Evolutionary conservation across 2,113 vertebrate genomes (phyloP), one percentile per base, ranked within the genome.

Genomic region (Ciconia maguari): DNA sequence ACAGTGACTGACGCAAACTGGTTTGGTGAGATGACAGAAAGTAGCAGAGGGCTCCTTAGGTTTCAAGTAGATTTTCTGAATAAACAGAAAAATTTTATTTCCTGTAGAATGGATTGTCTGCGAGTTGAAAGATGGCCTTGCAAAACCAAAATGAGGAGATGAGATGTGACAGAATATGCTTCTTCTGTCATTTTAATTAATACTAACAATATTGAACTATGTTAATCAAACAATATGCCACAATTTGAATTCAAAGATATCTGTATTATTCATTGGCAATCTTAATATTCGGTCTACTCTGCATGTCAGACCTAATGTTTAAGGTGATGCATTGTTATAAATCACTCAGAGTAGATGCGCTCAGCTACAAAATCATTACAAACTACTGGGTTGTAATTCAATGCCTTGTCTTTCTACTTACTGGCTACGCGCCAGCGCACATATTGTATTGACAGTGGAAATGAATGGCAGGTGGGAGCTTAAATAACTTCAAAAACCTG

Each of bases 211-310:
- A 42, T 13, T 32, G 60, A 87, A 55, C 30, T n/a, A 15, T 0
- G 13, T 44, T 71, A 74, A 69, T 32, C 71, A 54, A 74, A 94
- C 24, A 57, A 30, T 6, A 48, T 5, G 13, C 14, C 13, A 13
- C 52, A 21, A 22, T 17, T 44, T 24, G 17, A 79, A 79, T 57
- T 38, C 71, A 36, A 51, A 77, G 49, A 21, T 19, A 46, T 10
- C 49, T 49, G 12, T 30, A 25, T 81, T 82, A 75, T 80, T 91
- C 52, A n/a, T 2, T 62, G 30, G 38, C 20, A 83, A 34, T 16
- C 29, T 30, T 54, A 83, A 66, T n/a, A 64, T 14, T 68, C 11
- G 0, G 8, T 16, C 34, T 69, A 9, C 16, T 74, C 49, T 0
- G 1, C 51, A 6, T 9, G 10, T 55, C 93, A 93, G 57, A 27